Conservation (phyloP, 1,140 invertebrate genomes). For the Drosophila leontia region DNA sequence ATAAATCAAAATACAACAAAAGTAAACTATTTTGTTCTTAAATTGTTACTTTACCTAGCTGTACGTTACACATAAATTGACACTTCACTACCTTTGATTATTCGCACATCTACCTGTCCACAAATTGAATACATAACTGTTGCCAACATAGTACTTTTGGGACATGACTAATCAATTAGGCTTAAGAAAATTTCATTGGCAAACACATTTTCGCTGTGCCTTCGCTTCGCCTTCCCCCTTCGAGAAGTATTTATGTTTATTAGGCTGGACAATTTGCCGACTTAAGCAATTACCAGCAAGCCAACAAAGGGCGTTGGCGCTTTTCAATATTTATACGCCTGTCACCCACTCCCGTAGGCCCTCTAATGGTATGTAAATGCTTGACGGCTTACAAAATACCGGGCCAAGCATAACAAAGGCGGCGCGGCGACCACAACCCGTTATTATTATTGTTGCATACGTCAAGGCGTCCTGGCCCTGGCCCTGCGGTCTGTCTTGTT, state of each 20-base stretch:
- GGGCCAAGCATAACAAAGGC: constrained; percentile 50
- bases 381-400: constrained; percentile 57
- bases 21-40: too few species aligned
- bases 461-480: constrained; percentile 42
- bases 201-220: constrained; percentile 12
- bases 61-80: background rate
- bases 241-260: constrained; percentile 60
- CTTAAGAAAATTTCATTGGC: constrained; percentile 1
- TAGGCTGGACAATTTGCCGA: constrained; percentile 63
- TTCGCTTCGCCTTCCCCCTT: background rate
- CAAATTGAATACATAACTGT: background rate
- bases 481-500: constrained; percentile 35
- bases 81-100: background rate
- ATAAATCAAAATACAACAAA: too few species aligned
- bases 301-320: constrained; percentile 58
- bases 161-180: constrained; percentile 14
- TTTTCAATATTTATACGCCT: constrained; percentile 66
- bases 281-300: constrained; percentile 62
- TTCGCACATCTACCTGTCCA: background rate
- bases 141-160: background rate
- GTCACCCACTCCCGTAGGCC: constrained; percentile 18
- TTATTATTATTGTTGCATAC: constrained; percentile 69
- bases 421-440: constrained; percentile 51
- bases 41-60: background rate
- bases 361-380: constrained; percentile 64